Evolutionary conservation across 2,113 vertebrate species (phyloP), one percentile per base, ranked within the genome.

Genomic region (Sciurus niger): DNA sequence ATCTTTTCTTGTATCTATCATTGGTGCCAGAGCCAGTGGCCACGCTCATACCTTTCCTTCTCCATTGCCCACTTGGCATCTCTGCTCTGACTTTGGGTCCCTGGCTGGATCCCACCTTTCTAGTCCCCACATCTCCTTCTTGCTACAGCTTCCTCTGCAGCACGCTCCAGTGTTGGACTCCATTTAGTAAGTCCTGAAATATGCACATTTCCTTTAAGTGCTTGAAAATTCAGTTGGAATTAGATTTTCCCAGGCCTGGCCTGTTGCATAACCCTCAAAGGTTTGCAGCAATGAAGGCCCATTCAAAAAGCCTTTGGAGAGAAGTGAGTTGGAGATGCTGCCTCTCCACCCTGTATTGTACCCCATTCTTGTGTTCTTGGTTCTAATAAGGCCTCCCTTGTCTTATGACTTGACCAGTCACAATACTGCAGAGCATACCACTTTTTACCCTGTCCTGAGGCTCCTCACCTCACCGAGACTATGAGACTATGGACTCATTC

Each of bases 391-490:
- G 16, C 79, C 11, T 58, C 32, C 32, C 6, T 1, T 51, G n/a
- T 95, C 88, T 94, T 82, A 4, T 85, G 60, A 82, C 51, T 73
- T 92, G 67, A 9, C 20, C 9, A 93, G 48, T 32, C 87, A 73
- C 5, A 24, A 40, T 46, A 34, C 34, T 48, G 3, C 20, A 40
- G 13, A 87, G 58, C 60, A 55, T 30, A 76, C 25, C 32, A 8
- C 55, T 76, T 43, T 24, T 70, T n/a, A 79, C 37, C 9, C 51
- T 77, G 48, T 65, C 8, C 14, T 63, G 37, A 16, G 78, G 55
- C 55, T 48, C 58, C 22, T 79, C 34, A 34, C 46, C 55, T 67
- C 88, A 28, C 72, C 30, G 74, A 0, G 8, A 37, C 22, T 55
- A 13, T 40, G 40, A 40, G 40, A 40, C 63, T 11, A 7, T 24